Percentiles rank a stretch among this genome's conserved stretches.
phyloP scores from a whole-genome alignment of 1,140 invertebrate species.

The Scylla paramamosain region DNA sequence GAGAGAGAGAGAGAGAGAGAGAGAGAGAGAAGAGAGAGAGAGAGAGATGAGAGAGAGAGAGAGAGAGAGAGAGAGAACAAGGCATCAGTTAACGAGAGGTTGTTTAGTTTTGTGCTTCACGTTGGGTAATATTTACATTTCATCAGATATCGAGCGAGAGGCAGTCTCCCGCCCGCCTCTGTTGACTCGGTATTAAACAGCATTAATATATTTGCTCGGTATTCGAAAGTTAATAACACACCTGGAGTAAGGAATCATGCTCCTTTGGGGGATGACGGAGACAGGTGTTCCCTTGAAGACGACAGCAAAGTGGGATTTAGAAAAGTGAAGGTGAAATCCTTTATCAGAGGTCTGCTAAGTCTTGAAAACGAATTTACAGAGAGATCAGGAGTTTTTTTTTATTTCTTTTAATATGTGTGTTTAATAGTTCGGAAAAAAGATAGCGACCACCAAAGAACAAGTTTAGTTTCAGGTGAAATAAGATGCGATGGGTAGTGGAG shows the following conservation, averaged over 20 bases:
- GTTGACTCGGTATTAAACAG: constrained; percentile 52
- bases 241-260: neutral
- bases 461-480: too few species aligned
- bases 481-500: neutral
- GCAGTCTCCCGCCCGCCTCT: neutral
- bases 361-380: neutral
- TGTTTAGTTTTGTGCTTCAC: constrained; percentile 45
- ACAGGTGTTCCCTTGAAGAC: neutral
- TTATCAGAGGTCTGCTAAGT: neutral
- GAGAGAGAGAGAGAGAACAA: neutral
- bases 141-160: constrained; percentile 19
- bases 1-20: neutral
- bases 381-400: too few species aligned
- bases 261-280: neutral
- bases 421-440: too few species aligned
- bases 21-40: neutral
- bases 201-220: constrained; percentile 42
- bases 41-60: neutral
- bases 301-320: neutral
- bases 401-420: too few species aligned
- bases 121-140: constrained; percentile 35
- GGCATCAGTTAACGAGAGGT: constrained; percentile 51
- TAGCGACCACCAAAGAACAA: too few species aligned
- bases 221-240: constrained; percentile 35
- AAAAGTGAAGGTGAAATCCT: neutral